Conservation (phyloP, 2,113 vertebrate genomes). For the Taxidea taxus region DNA sequence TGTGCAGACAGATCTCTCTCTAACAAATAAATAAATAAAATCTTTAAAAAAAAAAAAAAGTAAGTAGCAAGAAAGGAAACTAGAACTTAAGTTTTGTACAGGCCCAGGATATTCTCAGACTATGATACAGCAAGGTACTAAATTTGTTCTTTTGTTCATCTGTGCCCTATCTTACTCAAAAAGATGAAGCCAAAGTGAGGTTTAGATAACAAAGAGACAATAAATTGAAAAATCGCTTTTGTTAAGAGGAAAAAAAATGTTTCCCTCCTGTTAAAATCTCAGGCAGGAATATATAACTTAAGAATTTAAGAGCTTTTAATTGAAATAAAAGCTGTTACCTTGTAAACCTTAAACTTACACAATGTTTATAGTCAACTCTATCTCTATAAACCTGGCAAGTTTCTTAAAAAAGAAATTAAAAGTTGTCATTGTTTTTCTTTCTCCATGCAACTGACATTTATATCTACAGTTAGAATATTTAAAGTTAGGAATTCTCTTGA, state of each 20-base stretch:
- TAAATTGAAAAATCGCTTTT: neutral
- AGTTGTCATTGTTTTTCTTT: neutral
- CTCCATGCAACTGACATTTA: constrained; percentile 17
- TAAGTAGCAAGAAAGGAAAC: neutral
- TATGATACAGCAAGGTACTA: neutral
- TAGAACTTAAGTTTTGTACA: neutral
- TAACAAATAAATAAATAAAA: too few relatives aligned
- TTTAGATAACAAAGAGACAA: neutral
- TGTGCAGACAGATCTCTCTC: too few relatives aligned
- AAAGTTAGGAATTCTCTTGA: constrained; percentile 5
- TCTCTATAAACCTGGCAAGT: neutral
- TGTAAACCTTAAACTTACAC: neutral
- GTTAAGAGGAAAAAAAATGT: neutral
- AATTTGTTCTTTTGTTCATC: neutral
- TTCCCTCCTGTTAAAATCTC: neutral
- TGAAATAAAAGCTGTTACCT: neutral
- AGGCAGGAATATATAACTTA: neutral
- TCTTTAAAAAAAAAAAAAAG: neutral
- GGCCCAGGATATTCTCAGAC: neutral
- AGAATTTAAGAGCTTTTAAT: neutral
- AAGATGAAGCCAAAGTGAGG: neutral
- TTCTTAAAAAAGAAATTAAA: neutral
- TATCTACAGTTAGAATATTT: neutral
- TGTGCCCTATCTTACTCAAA: neutral
- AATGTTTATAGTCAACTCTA: neutral